phyloP scores from a whole-genome alignment of 2,797 vertebrate species.

The Neosilurus mollespiculum region DNA sequence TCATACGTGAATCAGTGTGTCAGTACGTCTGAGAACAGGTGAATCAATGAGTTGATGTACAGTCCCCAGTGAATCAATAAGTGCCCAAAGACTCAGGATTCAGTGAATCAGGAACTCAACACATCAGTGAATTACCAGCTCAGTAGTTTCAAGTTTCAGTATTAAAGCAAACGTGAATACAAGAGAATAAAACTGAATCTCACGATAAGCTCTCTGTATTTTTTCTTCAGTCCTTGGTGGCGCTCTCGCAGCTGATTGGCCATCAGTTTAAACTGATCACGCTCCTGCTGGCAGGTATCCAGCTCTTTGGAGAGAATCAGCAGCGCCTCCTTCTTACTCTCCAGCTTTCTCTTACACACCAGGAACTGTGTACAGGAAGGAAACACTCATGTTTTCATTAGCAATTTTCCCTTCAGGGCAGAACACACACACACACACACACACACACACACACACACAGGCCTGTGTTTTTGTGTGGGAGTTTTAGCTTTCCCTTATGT shows the following conservation, averaged over 20 bases:
- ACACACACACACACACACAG: background rate
- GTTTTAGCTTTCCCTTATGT: background rate
- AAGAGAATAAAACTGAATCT: slow-evolving; percentile 50
- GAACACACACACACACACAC: background rate
- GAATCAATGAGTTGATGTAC: too few relatives aligned
- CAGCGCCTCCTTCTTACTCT: slow-evolving; percentile 96
- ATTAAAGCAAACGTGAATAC: too few relatives aligned
- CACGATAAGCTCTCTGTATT: slow-evolving; percentile 92
- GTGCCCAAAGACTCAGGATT: too few relatives aligned
- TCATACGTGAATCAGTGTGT: background rate
- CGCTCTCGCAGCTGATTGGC: slow-evolving; percentile 93
- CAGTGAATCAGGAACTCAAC: too few relatives aligned
- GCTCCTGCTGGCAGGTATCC: slow-evolving; percentile 94
- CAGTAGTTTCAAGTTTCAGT: background rate
- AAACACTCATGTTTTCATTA: slow-evolving; percentile 22
- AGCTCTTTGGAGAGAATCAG: slow-evolving; percentile 97
- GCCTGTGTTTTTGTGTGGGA: background rate
- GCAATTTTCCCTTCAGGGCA: background rate
- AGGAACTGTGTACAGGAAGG: slow-evolving; percentile 77
- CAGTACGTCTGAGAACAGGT: too few relatives aligned
- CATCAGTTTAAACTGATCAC: slow-evolving; percentile 97
- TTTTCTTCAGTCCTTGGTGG: slow-evolving; percentile 95
- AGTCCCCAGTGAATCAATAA: background rate
- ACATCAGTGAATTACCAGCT: background rate
- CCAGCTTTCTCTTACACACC: slow-evolving; percentile 91